Base-by-base conservation (phyloP, 1,140 invertebrate genomes). In the Eupristina koningsbergeri region DNA sequence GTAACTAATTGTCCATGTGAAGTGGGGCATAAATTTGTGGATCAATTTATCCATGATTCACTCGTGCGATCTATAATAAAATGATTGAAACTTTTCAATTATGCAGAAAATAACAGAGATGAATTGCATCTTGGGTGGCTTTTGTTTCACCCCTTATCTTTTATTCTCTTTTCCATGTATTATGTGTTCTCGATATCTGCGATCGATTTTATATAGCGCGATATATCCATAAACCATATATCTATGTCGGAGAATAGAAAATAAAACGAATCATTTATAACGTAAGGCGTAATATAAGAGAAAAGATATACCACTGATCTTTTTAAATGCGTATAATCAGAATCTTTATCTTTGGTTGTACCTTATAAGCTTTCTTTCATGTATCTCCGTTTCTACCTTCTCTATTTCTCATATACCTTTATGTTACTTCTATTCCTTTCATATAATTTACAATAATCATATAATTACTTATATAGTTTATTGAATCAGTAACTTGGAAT, bases 121-220 rank as follows among this genome's bases (percentile, higher is more conserved):
- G 31, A 73, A 78, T 78, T 31, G n/a, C 82, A 26, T 73, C 82
- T 83, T 83, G 82, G 82, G 82, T 83, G 82, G 82, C 50, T 47
- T 17, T 19, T 81, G 5, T 58, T n/a, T 31, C 26, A 17, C 19
- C 0, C 34, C 31, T 50, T 41, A 15, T 13, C 31, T 17, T 29
- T 50, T 69, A 5, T 17, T 41, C 61, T 58, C 22, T n/a, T 39
- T 15, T 36, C 34, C 39, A 36, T 58, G 73, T 64, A 64, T 75
- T 74, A 39, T 67, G 53, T 76, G 71, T 47, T 69, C 29, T 81
- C 26, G 50, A 81, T 81, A 34, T 81, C 36, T 26, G 22, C 69
- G 71, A 81, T 81, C 64, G 64, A 71, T 80, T 64, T 80, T 58
- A 29, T 45, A 61, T 63, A 26, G 11, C 26, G 13, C 17, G 13